These are phyloP conservation scores for Stratiolaelaps scimitus DNA, from an alignment of 1,140 invertebrate genomes.

Conservation along the genomic window DNA sequence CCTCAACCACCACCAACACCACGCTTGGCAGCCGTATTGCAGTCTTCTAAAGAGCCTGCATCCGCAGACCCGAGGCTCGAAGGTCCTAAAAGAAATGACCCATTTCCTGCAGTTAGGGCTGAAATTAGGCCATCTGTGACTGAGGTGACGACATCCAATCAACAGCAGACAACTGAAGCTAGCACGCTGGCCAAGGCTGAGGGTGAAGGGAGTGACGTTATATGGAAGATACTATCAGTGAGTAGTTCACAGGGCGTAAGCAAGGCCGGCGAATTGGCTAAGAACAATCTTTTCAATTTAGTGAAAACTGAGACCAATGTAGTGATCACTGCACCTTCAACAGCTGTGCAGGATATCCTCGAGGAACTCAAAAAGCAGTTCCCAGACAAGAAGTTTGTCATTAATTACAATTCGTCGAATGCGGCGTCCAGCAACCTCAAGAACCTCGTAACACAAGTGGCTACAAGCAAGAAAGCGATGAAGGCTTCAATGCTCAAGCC, in stretches of 20 bases:
- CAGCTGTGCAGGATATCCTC: conserved; percentile 11
- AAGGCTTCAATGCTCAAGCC: too few species aligned
- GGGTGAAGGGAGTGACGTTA: conserved; percentile 12
- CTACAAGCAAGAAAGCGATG: too few species aligned
- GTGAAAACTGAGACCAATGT: conserved; percentile 17
- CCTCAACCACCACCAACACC: too few species aligned
- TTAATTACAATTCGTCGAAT: conserved; percentile 26
- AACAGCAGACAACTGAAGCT: too few species aligned
- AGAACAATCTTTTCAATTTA: conserved; percentile 17
- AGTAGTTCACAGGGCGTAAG: conserved; percentile 6
- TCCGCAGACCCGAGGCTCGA: too few species aligned
- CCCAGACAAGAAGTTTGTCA: conserved; percentile 24
- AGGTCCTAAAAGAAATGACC: too few species aligned
- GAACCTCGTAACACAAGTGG: not conserved
- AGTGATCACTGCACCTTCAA: conserved; percentile 14
- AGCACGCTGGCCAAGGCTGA: not conserved
- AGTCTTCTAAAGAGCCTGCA: too few species aligned
- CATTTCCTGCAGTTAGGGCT: too few species aligned
- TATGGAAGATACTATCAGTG: conserved; percentile 5
- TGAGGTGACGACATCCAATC: too few species aligned
- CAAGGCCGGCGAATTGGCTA: conserved; percentile 9
- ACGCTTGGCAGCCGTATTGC: too few species aligned
- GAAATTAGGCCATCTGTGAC: too few species aligned
- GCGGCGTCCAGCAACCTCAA: conserved; percentile 16
- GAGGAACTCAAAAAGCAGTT: conserved; percentile 23